Evolutionary conservation across 2,888 invertebrate genomes (phyloP).

Genomic region (Ceratothoa steindachneri): DNA sequence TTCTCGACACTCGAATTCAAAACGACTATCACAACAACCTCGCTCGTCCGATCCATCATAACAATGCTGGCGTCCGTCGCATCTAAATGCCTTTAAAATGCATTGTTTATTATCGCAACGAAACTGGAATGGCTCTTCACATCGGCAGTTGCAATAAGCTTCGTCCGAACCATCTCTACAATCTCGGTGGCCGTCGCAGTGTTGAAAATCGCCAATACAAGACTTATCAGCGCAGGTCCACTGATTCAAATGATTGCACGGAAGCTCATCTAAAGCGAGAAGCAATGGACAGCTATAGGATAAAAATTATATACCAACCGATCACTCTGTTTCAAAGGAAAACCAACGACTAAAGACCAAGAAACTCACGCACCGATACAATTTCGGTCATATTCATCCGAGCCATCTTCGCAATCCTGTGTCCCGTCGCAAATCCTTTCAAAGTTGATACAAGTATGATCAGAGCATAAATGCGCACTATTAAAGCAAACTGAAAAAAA

Average conservation of each 20-base stretch:
- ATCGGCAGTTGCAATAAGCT: constrained; percentile 50
- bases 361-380: constrained; percentile 29
- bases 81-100: constrained; percentile 65
- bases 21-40: constrained; percentile 22
- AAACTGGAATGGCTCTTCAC: constrained; percentile 55
- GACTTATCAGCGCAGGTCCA: constrained; percentile 51
- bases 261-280: constrained; percentile 22
- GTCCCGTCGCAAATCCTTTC: constrained; percentile 58
- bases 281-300: neutral
- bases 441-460: constrained; percentile 61
- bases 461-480: constrained; percentile 56
- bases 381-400: constrained; percentile 28
- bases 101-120: constrained; percentile 71
- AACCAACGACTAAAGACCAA: neutral
- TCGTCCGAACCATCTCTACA: constrained; percentile 64
- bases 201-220: constrained; percentile 60
- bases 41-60: constrained; percentile 28
- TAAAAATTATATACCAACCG: neutral
- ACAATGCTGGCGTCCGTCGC: constrained; percentile 58
- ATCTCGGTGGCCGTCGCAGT: constrained; percentile 61
- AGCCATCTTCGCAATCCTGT: constrained; percentile 52
- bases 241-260: constrained; percentile 32
- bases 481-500: constrained; percentile 39
- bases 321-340: neutral
- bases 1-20: constrained; percentile 35